phyloP scores from a whole-genome alignment of 2,888 invertebrate species.

The Hyposoter didymator region DNA sequence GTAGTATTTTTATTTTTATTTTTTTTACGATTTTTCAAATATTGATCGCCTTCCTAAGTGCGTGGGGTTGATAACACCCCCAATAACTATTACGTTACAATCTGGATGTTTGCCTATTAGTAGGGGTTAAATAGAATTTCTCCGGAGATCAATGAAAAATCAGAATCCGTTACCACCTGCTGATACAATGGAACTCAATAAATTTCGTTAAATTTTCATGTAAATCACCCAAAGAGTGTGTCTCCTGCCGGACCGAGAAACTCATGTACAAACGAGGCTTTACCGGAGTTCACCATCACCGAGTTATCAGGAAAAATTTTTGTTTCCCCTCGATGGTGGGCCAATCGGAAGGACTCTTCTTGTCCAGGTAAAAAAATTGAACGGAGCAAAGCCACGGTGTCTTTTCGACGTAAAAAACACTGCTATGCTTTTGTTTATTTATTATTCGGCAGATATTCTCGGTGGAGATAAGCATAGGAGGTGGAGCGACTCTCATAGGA shows the following conservation, averaged over 20 bases:
- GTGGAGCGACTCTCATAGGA: constrained; percentile 77
- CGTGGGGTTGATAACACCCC: no score
- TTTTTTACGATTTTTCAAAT: no score
- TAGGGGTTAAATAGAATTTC: no score
- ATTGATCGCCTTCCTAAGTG: no score
- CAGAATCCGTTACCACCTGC: no score
- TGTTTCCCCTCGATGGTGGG: constrained; percentile 85
- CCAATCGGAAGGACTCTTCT: constrained; percentile 78
- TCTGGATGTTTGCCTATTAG: no score
- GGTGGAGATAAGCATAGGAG: constrained; percentile 75
- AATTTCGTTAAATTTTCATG: neutral
- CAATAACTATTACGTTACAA: no score
- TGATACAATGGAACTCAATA: no score
- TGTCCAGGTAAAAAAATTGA: constrained; percentile 76
- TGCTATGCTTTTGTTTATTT: neutral
- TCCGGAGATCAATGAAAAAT: no score
- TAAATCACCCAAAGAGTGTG: constrained; percentile 85
- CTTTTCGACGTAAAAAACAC: neutral
- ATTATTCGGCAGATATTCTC: constrained; percentile 77
- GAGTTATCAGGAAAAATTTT: constrained; percentile 91
- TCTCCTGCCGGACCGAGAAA: constrained; percentile 89
- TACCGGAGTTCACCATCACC: constrained; percentile 89
- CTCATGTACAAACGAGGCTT: constrained; percentile 89
- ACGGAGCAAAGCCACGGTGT: no score
- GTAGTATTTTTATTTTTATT: no score